phyloP scores from a whole-genome alignment of 2,797 vertebrate genomes.

The Ctenosaura bakeri region DNA sequence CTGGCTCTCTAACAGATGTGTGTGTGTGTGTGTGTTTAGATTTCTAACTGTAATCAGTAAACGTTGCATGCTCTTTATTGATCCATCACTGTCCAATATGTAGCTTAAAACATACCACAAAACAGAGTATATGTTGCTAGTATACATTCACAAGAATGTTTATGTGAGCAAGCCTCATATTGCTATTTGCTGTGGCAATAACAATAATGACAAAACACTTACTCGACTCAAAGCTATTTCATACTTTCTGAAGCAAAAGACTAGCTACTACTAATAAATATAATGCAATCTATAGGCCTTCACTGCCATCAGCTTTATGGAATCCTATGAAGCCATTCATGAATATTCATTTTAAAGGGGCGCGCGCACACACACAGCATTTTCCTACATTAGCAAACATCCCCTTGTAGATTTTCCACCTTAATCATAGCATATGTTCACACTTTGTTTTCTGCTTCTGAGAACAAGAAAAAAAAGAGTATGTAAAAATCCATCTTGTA shows the following conservation, averaged over 20 bases:
- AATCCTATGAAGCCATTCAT: neutral
- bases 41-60: neutral
- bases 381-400: neutral
- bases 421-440: neutral
- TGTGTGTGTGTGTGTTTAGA: neutral
- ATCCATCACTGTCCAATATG: neutral
- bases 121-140: neutral
- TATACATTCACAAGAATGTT: neutral
- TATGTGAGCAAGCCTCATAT: neutral
- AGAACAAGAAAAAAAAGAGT: neutral
- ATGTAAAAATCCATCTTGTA: neutral
- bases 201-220: conserved; percentile 4
- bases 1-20: too few species aligned
- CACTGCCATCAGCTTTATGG: neutral
- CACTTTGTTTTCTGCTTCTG: conserved; percentile 13
- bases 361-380: neutral
- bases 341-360: neutral
- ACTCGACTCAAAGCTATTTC: neutral
- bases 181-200: neutral
- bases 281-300: neutral
- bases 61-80: neutral
- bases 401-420: neutral
- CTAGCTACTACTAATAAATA: neutral
- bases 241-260: neutral
- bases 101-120: neutral